A percentile compares a stretch with the other conserved stretches of the same genome.
Evolutionary conservation across 2,888 invertebrate genomes (phyloP).

Genomic region (Sesamia inferens): DNA sequence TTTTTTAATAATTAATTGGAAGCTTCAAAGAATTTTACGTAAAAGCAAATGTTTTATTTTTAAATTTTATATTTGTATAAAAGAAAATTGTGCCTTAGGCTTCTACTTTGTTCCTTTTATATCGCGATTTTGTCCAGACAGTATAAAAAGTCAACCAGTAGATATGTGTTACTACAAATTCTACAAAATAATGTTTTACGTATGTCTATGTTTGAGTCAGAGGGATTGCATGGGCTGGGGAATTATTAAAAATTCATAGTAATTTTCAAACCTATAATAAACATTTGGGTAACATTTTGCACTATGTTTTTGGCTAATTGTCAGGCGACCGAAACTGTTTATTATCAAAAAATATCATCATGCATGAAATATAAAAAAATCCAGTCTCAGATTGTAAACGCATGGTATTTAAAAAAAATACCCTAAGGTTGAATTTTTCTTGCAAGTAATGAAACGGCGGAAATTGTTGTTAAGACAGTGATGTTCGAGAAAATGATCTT

Average conservation of each 20-base stretch:
- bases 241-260: not conserved
- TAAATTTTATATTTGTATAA: too few species aligned
- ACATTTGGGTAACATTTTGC: not conserved
- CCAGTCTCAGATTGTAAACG: not conserved
- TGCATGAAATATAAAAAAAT: constrained; percentile 8
- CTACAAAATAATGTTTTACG: constrained; percentile 5
- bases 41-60: not conserved
- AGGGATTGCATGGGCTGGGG: constrained; percentile 37
- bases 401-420: not conserved
- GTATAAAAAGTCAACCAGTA: not conserved
- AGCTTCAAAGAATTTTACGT: not conserved
- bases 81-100: too few species aligned
- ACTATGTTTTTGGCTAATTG: not conserved
- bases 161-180: too few species aligned
- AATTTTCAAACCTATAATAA: not conserved
- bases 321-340: not conserved
- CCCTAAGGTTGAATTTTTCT: not conserved
- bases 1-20: not conserved
- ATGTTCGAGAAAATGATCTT: too few species aligned
- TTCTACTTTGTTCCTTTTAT: too few species aligned
- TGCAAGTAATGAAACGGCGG: not conserved
- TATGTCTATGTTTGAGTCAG: not conserved
- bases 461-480: too few species aligned
- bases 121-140: too few species aligned
- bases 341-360: not conserved